These are phyloP conservation scores for Furnarius figulus DNA, from an alignment of 2,113 vertebrate species.

Conservation along the genomic window DNA sequence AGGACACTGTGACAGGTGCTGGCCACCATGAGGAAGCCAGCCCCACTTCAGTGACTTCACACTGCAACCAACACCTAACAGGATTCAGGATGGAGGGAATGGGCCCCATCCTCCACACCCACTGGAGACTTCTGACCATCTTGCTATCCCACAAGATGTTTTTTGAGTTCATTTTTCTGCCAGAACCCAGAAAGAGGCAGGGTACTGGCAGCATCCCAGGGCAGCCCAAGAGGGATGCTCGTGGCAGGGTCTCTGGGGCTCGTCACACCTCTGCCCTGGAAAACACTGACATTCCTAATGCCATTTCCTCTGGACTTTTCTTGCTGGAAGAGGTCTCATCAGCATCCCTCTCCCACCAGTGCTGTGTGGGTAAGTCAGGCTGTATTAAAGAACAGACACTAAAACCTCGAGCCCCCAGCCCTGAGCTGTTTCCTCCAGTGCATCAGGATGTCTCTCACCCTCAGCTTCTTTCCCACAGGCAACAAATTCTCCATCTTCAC, in stretches of 20 bases:
- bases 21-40: fast-evolving
- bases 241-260: not conserved
- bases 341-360: not conserved
- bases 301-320: not conserved
- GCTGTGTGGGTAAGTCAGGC: not conserved
- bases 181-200: not conserved
- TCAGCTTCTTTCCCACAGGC: not conserved
- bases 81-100: not conserved
- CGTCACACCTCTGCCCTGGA: not conserved
- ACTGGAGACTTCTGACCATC: not conserved
- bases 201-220: no score
- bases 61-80: fast-evolving
- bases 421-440: not conserved
- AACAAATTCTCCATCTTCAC: not conserved
- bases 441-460: fast-evolving
- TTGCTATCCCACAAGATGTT: not conserved
- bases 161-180: not conserved
- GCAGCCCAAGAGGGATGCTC: fast-evolving
- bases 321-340: not conserved
- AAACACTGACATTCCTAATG: not conserved
- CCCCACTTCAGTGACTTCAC: not conserved
- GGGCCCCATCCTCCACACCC: fast-evolving
- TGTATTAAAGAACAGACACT: not conserved
- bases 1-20: not conserved
- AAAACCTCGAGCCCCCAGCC: not conserved